These are phyloP conservation scores for Maconellicoccus hirsutus DNA, from an alignment of 1,140 invertebrate species.

Conservation along the genomic window DNA sequence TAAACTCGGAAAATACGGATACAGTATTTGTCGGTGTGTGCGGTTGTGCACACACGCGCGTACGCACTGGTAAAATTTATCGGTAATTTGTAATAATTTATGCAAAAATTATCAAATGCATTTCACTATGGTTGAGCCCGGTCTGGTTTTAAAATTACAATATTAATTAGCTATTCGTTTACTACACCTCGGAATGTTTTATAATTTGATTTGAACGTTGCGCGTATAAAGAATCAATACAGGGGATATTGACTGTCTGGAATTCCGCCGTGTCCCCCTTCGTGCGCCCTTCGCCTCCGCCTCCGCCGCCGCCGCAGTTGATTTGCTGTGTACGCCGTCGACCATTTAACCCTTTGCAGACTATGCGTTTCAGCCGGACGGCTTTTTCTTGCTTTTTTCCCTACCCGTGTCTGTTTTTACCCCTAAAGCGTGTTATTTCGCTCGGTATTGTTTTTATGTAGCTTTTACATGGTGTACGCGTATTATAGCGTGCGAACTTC, in stretches of 20 bases:
- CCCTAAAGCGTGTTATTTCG: no score
- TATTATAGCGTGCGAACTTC: no score
- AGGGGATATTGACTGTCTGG: conserved; percentile 7
- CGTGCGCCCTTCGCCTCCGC: neutral
- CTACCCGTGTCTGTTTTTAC: no score
- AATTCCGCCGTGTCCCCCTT: neutral
- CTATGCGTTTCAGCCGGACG: neutral
- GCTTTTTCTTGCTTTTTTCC: no score
- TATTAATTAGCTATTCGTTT: neutral
- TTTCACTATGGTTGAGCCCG: neutral
- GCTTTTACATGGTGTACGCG: no score
- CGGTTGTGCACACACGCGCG: no score
- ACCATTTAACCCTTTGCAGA: neutral
- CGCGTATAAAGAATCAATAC: conserved; percentile 8
- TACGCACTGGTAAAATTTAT: no score
- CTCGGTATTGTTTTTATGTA: no score
- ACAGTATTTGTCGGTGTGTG: no score
- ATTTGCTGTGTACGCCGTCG: neutral
- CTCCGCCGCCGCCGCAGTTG: neutral
- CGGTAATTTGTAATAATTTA: neutral
- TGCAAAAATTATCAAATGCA: neutral
- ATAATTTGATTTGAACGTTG: neutral
- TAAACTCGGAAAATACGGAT: no score
- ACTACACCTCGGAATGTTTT: neutral
- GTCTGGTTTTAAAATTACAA: neutral